Evolutionary conservation across 2,888 invertebrate genomes (phyloP), one percentile per base, ranked within the genome.

Genomic region (Pegoplata infirma): DNA sequence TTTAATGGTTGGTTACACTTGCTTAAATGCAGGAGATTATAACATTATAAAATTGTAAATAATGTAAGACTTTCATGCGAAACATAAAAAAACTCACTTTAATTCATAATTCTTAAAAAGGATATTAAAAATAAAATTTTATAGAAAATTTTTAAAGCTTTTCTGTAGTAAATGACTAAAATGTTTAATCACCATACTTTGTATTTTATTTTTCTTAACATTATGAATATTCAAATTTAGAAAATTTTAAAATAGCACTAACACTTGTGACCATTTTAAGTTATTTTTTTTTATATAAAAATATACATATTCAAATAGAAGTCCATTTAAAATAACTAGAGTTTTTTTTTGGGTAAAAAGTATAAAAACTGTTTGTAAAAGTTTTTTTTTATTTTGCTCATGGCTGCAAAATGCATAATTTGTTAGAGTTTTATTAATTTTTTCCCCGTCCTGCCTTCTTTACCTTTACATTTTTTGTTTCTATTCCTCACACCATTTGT

Each of bases 191-290:
- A 28, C 8, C 6, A n/a, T 6, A 28, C 28, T 6, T 2, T 32
- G 12, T n/a, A n/a, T n/a, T n/a, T n/a, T n/a, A n/a, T n/a, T n/a
- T n/a, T n/a, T n/a, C 2, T 16, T 19, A 46, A 56, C 32, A 44
- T 44, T 56, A 79, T 71, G 66, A 79, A 79, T 79, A 79, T 79
- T 79, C 66, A 63, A 40, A 40, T 40, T 40, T 63, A 14, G 21
- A 14, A 7, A 32, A 12, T 47, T 19, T 19, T 23, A 28, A 59
- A 66, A 47, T 14, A 19, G 25, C 17, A 51, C 12, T 19, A 53
- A 51, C 68, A 73, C 63, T 74, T 78, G 74, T 46, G 59, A n/a
- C 64, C 23, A 40, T 25, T 55, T 55, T 36, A n/a, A n/a, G 4
- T 5, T 32, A n/a, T 40, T n/a, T n/a, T 40, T n/a, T 40, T 5